Conservation (phyloP, 2,888 invertebrate species). For the Lasioglossum oenotherae region DNA sequence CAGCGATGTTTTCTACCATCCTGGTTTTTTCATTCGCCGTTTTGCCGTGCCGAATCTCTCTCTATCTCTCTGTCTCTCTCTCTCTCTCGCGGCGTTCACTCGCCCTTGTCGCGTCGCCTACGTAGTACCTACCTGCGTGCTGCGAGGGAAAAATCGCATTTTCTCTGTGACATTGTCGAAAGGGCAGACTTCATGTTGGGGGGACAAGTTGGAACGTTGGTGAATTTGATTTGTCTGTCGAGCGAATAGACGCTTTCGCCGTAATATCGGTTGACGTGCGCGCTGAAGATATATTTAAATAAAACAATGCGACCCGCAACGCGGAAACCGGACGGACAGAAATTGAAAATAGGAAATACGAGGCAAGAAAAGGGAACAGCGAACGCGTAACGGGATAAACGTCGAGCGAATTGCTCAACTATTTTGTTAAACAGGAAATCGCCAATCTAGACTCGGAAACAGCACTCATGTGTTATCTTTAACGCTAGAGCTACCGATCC, state of each 20-base stretch:
- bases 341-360: not conserved
- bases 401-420: not conserved
- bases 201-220: constrained; percentile 64
- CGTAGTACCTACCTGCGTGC: constrained; percentile 54
- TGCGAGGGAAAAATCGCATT: constrained; percentile 69
- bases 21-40: constrained; percentile 39
- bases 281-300: constrained; percentile 59
- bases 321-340: constrained; percentile 6
- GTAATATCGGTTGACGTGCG: constrained; percentile 54
- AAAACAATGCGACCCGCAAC: constrained; percentile 40
- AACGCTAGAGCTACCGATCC: not conserved
- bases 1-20: constrained; percentile 44
- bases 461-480: not conserved
- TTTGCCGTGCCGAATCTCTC: constrained; percentile 19
- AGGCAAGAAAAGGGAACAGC: not conserved
- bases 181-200: constrained; percentile 59
- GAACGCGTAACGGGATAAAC: not conserved
- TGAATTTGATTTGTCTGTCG: constrained; percentile 72
- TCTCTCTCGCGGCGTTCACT: constrained; percentile 21
- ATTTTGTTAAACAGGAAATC: not conserved
- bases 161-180: constrained; percentile 65
- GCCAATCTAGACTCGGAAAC: not conserved
- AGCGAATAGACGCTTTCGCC: constrained; percentile 62
- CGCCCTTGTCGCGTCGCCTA: constrained; percentile 27
- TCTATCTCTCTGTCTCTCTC: not conserved